phyloP scores from a whole-genome alignment of 2,797 vertebrate genomes.

The Rhinogobio ventralis region DNA sequence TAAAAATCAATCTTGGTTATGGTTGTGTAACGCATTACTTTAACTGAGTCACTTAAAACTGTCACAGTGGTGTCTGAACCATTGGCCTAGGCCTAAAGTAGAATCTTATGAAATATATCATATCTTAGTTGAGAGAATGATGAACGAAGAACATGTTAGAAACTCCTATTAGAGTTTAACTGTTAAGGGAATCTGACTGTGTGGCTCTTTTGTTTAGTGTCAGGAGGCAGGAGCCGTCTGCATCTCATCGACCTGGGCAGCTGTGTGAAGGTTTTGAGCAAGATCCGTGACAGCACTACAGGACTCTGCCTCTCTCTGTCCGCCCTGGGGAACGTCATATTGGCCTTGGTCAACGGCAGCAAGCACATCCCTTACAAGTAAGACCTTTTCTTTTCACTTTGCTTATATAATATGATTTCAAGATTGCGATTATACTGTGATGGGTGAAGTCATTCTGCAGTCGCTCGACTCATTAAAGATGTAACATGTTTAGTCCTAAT shows the following conservation, averaged over 20 bases:
- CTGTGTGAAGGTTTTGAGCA: constrained; percentile 89
- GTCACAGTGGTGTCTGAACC: not conserved
- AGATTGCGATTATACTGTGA: not conserved
- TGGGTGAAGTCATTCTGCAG: not conserved
- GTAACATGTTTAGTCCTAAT: constrained; percentile 36
- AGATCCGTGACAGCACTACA: constrained; percentile 83
- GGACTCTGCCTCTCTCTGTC: constrained; percentile 93
- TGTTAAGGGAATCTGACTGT: not conserved
- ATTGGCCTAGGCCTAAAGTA: not conserved
- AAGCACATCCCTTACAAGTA: constrained; percentile 99
- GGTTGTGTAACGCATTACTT: not conserved
- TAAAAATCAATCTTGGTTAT: not conserved
- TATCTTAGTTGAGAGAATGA: not conserved
- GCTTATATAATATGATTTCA: not conserved
- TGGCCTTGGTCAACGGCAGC: constrained; percentile 96
- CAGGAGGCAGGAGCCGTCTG: constrained; percentile 94
- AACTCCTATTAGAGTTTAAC: not conserved
- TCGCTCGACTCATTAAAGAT: constrained; percentile 38
- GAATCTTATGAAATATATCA: not conserved
- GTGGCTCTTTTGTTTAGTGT: constrained; percentile 80
- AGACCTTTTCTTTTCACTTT: constrained; percentile 57
- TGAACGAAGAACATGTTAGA: not conserved
- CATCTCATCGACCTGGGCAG: constrained; percentile 97
- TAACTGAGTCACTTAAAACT: not conserved
- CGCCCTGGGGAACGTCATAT: constrained; percentile 96